These are phyloP conservation scores for Apistogramma diplotaenia DNA, from an alignment of 2,113 vertebrate species.

Conservation along the genomic window DNA sequence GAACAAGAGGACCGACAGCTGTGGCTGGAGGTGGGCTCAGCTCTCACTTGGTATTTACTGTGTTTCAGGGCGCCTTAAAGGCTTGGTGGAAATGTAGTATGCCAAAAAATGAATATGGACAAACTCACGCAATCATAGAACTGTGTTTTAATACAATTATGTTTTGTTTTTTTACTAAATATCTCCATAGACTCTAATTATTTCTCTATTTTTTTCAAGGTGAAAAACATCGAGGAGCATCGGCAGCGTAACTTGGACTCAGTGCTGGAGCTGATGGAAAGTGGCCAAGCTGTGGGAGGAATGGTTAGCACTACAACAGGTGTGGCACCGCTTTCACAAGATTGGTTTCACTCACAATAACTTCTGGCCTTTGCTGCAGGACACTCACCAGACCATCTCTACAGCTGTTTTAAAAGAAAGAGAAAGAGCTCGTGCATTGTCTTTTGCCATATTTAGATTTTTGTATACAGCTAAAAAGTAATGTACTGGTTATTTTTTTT, in stretches of 20 bases:
- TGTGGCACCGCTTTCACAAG: constrained; percentile 48
- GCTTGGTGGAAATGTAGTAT: not conserved
- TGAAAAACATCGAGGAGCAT: constrained; percentile 98
- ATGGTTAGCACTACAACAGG: constrained; percentile 99
- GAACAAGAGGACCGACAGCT: constrained; percentile 91
- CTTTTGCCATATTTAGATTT: not conserved
- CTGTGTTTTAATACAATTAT: not conserved
- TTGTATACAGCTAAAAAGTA: not conserved
- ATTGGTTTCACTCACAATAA: not conserved
- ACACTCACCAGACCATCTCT: not conserved
- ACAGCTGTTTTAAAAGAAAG: not conserved
- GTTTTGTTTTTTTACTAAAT: not conserved
- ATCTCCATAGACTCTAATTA: not conserved
- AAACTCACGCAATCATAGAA: not conserved
- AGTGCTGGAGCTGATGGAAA: constrained; percentile 97
- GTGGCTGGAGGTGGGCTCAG: constrained; percentile 86
- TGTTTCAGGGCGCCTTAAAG: not conserved
- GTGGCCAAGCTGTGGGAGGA: constrained; percentile 95
- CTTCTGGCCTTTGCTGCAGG: not conserved
- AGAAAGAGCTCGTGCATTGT: not conserved
- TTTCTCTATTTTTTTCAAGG: constrained; percentile 70
- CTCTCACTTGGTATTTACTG: not conserved
- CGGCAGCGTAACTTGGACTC: constrained; percentile 91
- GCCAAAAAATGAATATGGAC: too few relatives aligned
- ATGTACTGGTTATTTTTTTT: not conserved